A percentile compares a stretch with the other conserved stretches of the same genome.
Evolutionary conservation across 2,113 vertebrate species (phyloP).

Genomic region (Sula dactylatra): DNA sequence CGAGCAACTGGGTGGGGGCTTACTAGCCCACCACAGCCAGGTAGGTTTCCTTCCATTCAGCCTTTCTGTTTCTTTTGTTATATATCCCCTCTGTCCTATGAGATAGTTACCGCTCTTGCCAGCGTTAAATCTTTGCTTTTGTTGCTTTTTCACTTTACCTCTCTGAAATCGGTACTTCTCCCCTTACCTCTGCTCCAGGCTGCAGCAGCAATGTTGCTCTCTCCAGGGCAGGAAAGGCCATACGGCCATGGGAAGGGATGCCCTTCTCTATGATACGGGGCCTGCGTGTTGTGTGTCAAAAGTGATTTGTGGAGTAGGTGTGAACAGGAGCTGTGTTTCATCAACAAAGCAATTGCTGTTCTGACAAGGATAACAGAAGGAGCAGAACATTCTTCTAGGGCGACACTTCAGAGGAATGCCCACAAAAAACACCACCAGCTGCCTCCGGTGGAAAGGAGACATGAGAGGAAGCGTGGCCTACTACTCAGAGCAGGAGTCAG

Average conservation of each 20-base stretch:
- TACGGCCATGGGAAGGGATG: neutral
- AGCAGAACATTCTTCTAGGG: neutral
- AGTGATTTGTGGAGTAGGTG: neutral
- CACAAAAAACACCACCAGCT: neutral
- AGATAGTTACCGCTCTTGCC: rapidly evolving
- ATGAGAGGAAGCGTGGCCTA: neutral
- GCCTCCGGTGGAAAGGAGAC: neutral
- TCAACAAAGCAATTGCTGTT: neutral
- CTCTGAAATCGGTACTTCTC: neutral
- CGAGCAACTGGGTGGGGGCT: rapidly evolving
- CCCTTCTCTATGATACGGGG: neutral
- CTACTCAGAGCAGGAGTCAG: neutral
- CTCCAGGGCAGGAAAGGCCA: neutral
- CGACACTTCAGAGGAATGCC: neutral
- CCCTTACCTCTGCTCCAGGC: neutral
- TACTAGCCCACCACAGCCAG: neutral
- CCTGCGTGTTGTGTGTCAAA: neutral
- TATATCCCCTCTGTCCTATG: neutral
- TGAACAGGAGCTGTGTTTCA: slow-evolving; percentile 21
- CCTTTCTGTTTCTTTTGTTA: neutral
- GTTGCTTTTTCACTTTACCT: neutral
- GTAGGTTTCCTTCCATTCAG: neutral
- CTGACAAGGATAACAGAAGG: neutral
- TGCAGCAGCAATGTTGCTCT: neutral
- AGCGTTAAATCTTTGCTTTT: neutral